Evolutionary conservation across 2,113 vertebrate genomes (phyloP).

Genomic region (Rousettus leschenaultii): DNA sequence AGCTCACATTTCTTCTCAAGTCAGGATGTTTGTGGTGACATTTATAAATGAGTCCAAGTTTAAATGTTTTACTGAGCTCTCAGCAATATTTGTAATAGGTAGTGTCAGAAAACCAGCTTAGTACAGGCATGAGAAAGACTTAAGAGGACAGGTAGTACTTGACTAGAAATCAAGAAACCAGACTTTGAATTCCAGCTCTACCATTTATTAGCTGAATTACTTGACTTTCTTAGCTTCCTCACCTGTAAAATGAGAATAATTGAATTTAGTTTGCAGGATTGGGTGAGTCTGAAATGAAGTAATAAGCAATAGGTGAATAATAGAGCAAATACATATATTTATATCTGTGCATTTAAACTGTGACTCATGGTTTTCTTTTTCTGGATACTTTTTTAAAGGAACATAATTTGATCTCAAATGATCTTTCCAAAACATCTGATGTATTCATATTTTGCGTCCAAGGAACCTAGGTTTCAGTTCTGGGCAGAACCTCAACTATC

Average conservation of each 20-base stretch:
- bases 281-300: not conserved
- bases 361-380: not conserved
- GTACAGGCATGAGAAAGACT: not conserved
- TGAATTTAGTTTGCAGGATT: not conserved
- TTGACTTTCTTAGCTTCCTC: not conserved
- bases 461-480: not conserved
- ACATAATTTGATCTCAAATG: not conserved
- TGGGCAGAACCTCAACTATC: not conserved
- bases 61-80: constrained; percentile 32
- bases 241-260: not conserved
- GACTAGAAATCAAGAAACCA: constrained; percentile 12
- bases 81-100: not conserved
- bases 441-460: not conserved
- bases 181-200: constrained; percentile 15
- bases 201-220: not conserved
- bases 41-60: constrained; percentile 42
- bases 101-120: constrained; percentile 9
- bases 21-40: constrained; percentile 30
- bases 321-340: not conserved
- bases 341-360: not conserved
- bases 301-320: not conserved
- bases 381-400: not conserved
- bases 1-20: constrained; percentile 30
- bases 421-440: not conserved
- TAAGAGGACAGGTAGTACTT: not conserved